These are phyloP conservation scores for Leuciscus waleckii DNA, from an alignment of 2,797 vertebrate species.

Conservation along the genomic window DNA sequence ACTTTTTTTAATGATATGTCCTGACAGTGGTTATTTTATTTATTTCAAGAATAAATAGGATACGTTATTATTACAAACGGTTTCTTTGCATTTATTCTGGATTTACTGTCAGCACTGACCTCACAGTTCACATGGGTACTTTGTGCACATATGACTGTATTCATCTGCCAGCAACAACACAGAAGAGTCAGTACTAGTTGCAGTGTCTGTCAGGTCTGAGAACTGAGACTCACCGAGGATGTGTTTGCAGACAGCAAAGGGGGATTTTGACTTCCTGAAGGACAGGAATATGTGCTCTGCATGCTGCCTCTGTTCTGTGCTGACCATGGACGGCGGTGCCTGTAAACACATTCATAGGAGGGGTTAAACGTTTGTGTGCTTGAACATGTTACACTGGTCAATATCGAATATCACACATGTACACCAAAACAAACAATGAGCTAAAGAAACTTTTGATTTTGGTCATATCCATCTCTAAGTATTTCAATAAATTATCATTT, in stretches of 20 bases:
- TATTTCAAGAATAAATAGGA: too few relatives aligned
- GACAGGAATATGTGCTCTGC: constrained; percentile 98
- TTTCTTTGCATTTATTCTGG: background rate
- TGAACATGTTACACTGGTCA: background rate
- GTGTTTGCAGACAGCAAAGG: constrained; percentile 98
- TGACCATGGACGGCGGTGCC: constrained; percentile 99
- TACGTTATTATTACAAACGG: background rate
- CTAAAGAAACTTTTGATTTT: background rate
- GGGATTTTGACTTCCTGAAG: constrained; percentile 98
- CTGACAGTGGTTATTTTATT: too few relatives aligned
- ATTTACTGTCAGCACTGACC: background rate
- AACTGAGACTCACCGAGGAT: constrained; percentile 87
- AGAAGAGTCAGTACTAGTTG: background rate
- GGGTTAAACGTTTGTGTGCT: background rate
- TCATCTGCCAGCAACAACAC: background rate
- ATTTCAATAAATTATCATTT: background rate
- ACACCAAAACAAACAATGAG: background rate
- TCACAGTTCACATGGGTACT: background rate
- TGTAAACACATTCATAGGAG: constrained; percentile 61
- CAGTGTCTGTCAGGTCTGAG: background rate
- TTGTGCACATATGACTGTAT: background rate
- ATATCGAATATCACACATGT: background rate
- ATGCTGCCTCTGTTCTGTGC: constrained; percentile 94
- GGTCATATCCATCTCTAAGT: background rate
- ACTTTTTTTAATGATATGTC: too few relatives aligned